A percentile compares a stretch with the other conserved stretches of the same genome.
Conservation (phyloP, 2,113 vertebrate species). For the Colaptes auratus region DNA sequence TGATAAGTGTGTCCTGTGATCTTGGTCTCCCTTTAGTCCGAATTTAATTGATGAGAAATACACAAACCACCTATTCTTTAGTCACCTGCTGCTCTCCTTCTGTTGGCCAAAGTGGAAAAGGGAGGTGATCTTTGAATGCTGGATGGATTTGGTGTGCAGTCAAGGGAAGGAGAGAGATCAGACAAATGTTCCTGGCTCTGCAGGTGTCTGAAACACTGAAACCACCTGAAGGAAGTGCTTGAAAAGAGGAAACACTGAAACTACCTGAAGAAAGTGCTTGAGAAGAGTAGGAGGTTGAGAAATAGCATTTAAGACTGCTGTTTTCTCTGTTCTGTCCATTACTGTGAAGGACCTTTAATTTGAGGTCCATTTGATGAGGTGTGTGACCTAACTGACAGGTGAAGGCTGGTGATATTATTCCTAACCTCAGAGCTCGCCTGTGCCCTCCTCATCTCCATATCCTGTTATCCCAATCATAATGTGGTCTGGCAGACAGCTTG, state of each 20-base stretch:
- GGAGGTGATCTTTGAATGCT: neutral
- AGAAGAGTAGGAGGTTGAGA: neutral
- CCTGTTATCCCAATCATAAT: neutral
- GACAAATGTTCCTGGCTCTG: neutral
- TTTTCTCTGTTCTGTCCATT: neutral
- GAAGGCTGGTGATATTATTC: neutral
- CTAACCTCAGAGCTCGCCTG: neutral
- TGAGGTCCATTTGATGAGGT: neutral
- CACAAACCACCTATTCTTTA: neutral
- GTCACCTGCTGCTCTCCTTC: neutral
- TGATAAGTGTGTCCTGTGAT: neutral
- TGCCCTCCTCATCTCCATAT: neutral
- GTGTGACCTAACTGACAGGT: neutral
- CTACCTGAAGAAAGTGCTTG: neutral
- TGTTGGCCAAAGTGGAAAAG: neutral
- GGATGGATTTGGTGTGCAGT: neutral
- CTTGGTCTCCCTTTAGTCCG: neutral
- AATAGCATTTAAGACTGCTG: neutral
- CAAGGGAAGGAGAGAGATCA: neutral
- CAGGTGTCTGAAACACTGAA: neutral
- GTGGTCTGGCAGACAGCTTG: neutral
- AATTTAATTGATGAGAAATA: neutral
- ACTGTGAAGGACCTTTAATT: neutral
- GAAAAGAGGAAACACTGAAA: neutral
- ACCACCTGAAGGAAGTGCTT: neutral